phyloP scores from a whole-genome alignment of 2,888 invertebrate species.

The Calliphora vomitoria region DNA sequence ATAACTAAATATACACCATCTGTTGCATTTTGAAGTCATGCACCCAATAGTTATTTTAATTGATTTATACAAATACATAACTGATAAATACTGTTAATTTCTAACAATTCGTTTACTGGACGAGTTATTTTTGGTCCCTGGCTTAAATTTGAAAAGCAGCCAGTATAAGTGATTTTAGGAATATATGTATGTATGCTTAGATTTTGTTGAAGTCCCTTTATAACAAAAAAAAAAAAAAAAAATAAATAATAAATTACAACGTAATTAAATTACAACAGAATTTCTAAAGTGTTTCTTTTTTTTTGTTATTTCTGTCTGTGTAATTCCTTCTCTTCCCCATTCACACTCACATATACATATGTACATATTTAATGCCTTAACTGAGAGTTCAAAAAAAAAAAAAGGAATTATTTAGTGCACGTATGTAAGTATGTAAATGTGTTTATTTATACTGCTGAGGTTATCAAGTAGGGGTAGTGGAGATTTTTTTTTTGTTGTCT shows the following conservation, averaged over 20 bases:
- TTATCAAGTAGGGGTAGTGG: neutral
- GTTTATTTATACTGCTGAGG: neutral
- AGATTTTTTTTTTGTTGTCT: constrained; percentile 10
- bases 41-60: too few relatives aligned
- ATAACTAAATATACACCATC: too few relatives aligned
- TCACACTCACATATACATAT: neutral
- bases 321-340: neutral
- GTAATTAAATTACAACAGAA: constrained; percentile 62
- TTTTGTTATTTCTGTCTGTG: neutral
- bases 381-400: neutral
- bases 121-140: too few relatives aligned
- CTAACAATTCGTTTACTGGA: too few relatives aligned
- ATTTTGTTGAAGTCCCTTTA: constrained; percentile 42
- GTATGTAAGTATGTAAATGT: neutral
- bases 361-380: neutral
- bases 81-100: too few relatives aligned
- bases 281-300: constrained; percentile 25
- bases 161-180: neutral
- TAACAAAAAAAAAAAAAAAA: neutral
- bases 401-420: neutral
- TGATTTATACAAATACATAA: too few relatives aligned
- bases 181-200: neutral
- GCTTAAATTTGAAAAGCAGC: too few relatives aligned
- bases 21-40: too few relatives aligned
- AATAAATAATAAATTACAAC: constrained; percentile 63